A percentile compares a stretch with the other conserved stretches of the same genome.
Conservation (phyloP, 2,888 invertebrate species). For the Maniola hyperantus region DNA sequence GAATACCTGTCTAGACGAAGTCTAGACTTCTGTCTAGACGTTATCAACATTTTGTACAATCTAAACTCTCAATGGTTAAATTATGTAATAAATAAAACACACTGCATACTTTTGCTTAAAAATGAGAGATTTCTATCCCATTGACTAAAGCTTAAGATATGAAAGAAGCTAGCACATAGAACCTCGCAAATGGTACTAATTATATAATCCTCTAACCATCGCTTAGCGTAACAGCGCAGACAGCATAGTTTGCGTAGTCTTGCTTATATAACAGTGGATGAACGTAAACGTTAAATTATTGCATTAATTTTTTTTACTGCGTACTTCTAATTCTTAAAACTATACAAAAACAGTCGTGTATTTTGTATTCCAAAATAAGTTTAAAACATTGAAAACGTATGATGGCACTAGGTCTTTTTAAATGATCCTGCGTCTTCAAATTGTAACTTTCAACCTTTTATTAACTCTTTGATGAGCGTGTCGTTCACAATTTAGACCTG, state of each 20-base stretch:
- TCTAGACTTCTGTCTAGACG: constrained; percentile 79
- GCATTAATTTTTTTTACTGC: too few species aligned
- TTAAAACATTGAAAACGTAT: neutral
- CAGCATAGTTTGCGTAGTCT: constrained; percentile 36
- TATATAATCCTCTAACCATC: constrained; percentile 38
- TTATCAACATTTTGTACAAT: constrained; percentile 65
- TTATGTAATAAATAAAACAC: constrained; percentile 29
- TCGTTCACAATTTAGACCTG: too few species aligned
- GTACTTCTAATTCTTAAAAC: too few species aligned
- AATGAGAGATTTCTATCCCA: constrained; percentile 17
- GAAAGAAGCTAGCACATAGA: constrained; percentile 32
- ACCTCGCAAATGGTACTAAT: constrained; percentile 38
- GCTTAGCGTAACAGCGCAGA: constrained; percentile 34
- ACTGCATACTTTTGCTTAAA: constrained; percentile 22
- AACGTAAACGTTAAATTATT: constrained; percentile 5
- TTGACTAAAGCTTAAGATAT: constrained; percentile 12
- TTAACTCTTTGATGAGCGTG: too few species aligned
- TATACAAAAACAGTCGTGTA: neutral
- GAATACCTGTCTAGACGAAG: constrained; percentile 80
- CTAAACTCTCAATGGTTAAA: constrained; percentile 37
- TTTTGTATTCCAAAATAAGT: neutral
- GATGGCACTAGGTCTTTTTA: too few species aligned
- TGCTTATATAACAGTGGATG: constrained; percentile 39
- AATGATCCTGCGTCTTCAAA: too few species aligned
- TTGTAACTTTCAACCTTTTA: too few species aligned